Evolutionary conservation across 2,797 vertebrate genomes (phyloP), one percentile per base, ranked within the genome.

Genomic region (Alcedo quadribrachys): DNA sequence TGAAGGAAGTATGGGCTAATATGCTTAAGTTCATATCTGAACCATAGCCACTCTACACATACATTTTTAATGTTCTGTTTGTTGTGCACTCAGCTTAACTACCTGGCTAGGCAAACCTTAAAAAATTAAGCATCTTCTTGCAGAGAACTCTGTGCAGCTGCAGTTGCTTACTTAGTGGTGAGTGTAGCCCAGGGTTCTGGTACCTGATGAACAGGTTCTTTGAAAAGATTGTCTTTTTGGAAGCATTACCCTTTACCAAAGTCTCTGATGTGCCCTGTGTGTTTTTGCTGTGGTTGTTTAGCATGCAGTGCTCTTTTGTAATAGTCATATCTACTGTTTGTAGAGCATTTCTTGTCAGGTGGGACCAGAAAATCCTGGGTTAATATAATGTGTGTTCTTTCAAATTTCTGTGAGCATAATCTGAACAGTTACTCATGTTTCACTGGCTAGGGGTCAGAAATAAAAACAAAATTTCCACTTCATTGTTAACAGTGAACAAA

Each of bases 61-160:
- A 15, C 58, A 48, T 86, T 89, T 91, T 76, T 71, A 32, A 57
- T 91, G 79, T 67, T 80, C 37, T 87, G 10, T 83, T 93, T 89
- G 69, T 48, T 7, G 1, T 53, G 8, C 45, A 19, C 81, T 91
- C 50, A 61, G 19, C 65, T 76, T 58, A 76, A n/a, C 32, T 45
- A 45, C 45, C 43, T 71, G 20, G 37, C 46, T 25, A 66, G 40
- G 21, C 30, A 87, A 78, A 17, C 13, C 14, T 65, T 90, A 71
- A 86, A n/a, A 75, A 58, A 58, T 73, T 28, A 28, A 81, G 21
- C 20, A 6, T 15, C 33, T 84, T 76, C 48, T 55, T 84, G 54
- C 42, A 66, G 66, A 57, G 76, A 74, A 25, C 48, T 48, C 32
- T 65, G 9, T 78, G 67, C 8, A 30, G 25, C 27, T 67, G 32